Evolutionary conservation across 2,113 vertebrate species (phyloP), one percentile per base, ranked within the genome.

Genomic region (Pipra filicauda): DNA sequence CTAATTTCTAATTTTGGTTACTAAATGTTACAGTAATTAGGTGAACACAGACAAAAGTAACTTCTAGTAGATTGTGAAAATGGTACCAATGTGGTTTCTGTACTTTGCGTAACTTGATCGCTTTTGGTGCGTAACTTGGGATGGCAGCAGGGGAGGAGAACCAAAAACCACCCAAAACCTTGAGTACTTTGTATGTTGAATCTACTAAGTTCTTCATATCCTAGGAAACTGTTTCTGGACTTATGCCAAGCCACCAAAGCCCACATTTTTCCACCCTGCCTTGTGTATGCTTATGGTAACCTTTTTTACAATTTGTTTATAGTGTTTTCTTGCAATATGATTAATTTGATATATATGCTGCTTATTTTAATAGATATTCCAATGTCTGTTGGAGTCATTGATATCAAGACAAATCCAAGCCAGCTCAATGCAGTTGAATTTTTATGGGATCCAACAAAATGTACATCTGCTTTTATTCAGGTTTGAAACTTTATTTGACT

Each of bases 391-490:
- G 98, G 98, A 95, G 98, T 98, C 87, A 98, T 98, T 96, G 98
- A 98, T 96, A 98, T 98, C 88, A 98, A 97, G 93, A 98, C 98
- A 96, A 98, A 98, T 95, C 97, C 98, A 95, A 97, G 98, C 95
- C 98, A 98, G 93, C 97, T 98, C 93, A 98, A 98, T 81, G 98
- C 98, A 22, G 98, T 98, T 87, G 98, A 98, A 96, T 98, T 98
- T 97, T 97, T 98, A 85, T 98, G 98, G 98, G 98, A 98, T 96
- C 98, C 98, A 97, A 97, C 98, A 94, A 98, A 98, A 94, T 98
- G 98, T 91, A 98, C 98, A 86, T 98, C 98, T 95, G 98, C 98
- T 97, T 98, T 98, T 97, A 98, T 98, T 97, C 98, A 98, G 98
- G 98, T 98, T 98, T 98, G 98, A 93, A 93, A 83, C 93, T 97